Evolutionary conservation across 2,888 invertebrate species (phyloP), one percentile per base, ranked within the genome.

Genomic region (Antitype chi): DNA sequence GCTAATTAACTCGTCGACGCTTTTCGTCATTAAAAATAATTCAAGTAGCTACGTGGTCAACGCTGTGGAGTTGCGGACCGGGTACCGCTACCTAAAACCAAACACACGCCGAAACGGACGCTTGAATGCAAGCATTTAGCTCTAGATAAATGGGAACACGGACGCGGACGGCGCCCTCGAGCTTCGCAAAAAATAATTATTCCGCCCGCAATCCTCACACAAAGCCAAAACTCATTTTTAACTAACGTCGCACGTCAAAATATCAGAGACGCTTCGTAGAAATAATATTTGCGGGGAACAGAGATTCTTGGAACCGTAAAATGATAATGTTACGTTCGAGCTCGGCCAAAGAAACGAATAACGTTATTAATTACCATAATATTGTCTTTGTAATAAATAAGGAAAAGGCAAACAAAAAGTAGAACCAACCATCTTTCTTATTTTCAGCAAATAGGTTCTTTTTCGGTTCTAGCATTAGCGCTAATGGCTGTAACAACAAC

Each of bases 101-200:
- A 89, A 91, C 86, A 90, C 88, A 86, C 86, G 81, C 85, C 87
- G 74, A 90, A 91, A 89, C 87, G 89, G 89, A 89, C 90, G 91
- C 89, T 84, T 91, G 91, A 92, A 92, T 92, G 91, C 91, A 89
- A 92, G 90, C 91, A 92, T 93, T 93, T 93, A 92, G 88, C 91
- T 91, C 82, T 82, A 92, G 89, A 93, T 92, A 93, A 94, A 94
- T 92, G 92, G 90, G 90, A 90, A 91, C 90, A 91, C 89, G 89
- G 88, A 88, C 88, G 85, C 89, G 89, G 88, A 89, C 88, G 86
- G 79, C 88, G 88, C 89, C 88, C 87, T 84, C 90, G 84, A 86
- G 90, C 89, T 85, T 86, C 84, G 89, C 89, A 92, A 93, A 93
- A 93, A 93, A 93, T 91, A 92, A 93, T 93, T 92, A 92, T 92